Base-by-base conservation (phyloP, 2,888 invertebrate species). In the Troides oblongomaculatus region DNA sequence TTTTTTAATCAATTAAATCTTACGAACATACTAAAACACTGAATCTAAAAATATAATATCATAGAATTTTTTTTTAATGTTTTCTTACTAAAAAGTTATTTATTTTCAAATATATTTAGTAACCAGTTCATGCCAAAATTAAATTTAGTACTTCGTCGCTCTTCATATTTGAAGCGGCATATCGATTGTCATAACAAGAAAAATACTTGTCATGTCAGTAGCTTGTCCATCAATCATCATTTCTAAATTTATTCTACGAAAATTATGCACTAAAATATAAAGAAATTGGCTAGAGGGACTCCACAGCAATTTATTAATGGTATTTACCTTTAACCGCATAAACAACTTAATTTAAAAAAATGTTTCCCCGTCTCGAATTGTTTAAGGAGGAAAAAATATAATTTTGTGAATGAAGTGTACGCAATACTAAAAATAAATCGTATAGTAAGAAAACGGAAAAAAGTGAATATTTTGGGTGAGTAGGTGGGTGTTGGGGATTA, bases 191-290 rank as follows among this genome's bases (percentile, higher is more conserved):
- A 57, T 21, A 57, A n/a, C 57, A 57, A 57, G 21, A 57, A 21
- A 21, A 21, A 57, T 57, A 7, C 8, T 36, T 18, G 60, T 59
- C 66, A 50, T 30, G 66, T 61, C 66, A 66, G 39, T 61, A 23
- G 23, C n/a, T 18, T 66, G 53, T 61, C 56, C 25, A 58, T 56
- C 7, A 36, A n/a, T 17, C 18, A 50, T 50, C 17, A 50, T 50
- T 50, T 1, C 50, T 50, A 50, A 50, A 50, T 50, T 2, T 50
- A 50, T 39, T 39, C 10, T 1, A 14, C 10, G 17, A 14, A 46
- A 10, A 7, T 14, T 46, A 8, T 50, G 18, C 50, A 18, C 50
- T 18, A 50, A 17, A 50, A 17, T 14, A 50, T 50, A 50, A 50
- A 50, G 50, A 50, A 12, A 50, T 50, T 17, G 17, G 18, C 5